Conservation (phyloP, 2,797 vertebrate genomes). For the Paguma larvata region DNA sequence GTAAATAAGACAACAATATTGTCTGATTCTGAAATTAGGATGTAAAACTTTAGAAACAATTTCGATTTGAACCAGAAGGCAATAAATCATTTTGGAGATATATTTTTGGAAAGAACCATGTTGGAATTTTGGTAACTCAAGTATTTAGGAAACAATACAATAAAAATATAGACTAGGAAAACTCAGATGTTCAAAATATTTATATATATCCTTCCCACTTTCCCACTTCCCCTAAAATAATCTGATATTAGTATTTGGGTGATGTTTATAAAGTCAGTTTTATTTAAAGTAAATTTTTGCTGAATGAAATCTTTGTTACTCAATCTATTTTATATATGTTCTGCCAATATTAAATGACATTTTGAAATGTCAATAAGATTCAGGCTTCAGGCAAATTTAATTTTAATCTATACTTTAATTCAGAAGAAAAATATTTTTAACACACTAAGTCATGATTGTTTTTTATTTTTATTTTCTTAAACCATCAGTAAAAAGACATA, state of each 20-base stretch:
- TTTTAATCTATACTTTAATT: constrained; percentile 77
- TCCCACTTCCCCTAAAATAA: background rate
- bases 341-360: constrained; percentile 84
- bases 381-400: constrained; percentile 83
- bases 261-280: constrained; percentile 42
- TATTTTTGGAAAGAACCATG: background rate
- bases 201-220: background rate
- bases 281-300: constrained; percentile 64
- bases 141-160: background rate
- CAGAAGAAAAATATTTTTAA: constrained; percentile 64
- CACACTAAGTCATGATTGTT: constrained; percentile 74
- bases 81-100: background rate
- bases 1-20: background rate
- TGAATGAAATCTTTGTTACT: constrained; percentile 63
- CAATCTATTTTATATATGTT: constrained; percentile 64
- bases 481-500: background rate
- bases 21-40: background rate
- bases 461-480: constrained; percentile 67
- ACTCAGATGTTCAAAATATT: background rate
- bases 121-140: background rate
- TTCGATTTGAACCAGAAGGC: background rate
- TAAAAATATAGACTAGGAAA: background rate
- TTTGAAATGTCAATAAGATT: constrained; percentile 88
- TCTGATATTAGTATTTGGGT: background rate
- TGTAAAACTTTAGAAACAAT: constrained; percentile 1